Base-by-base conservation (phyloP, 1,140 invertebrate species). In the Galleria mellonella region DNA sequence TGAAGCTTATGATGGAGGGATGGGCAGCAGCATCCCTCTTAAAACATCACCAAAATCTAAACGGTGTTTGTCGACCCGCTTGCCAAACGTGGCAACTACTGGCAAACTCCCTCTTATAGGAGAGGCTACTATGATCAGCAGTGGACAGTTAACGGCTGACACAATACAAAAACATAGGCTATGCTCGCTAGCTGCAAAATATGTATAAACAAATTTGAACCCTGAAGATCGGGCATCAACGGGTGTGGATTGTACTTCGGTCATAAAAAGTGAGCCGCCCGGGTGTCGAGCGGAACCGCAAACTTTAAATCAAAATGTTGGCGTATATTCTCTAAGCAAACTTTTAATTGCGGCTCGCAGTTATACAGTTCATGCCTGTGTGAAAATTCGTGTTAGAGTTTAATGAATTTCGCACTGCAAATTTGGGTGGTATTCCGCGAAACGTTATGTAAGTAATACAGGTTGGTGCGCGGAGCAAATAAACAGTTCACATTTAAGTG, bases 301-400 rank as follows among this genome's bases (percentile, higher is more conserved):
- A 76, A 79, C 61, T 74, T 67, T 74, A 72, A 71, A 76, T 72
- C 66, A 68, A 71, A 79, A 71, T 59, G 57, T 68, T 64, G 51
- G 47, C 54, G 51, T 62, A 66, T 67, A 62, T 63, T 66, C 62
- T 50, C 44, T 55, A 51, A 54, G 35, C 49, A 49, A 81, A 77
- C 68, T 78, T 78, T 78, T 76, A 76, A 82, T 78, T 82, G 74
- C 64, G 73, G 65, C 55, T 56, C 52, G 70, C 57, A 47, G 60
- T 71, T 72, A 69, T 68, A 69, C 62, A 63, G 62, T 60, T 54
- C 46, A 57, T 51, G 60, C 56, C 52, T 61, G 47, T 62, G 51
- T 47, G 62, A 62, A 68, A 72, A 71, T 57, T 71, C 63, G 59
- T 73, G 69, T 71, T 65, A 50, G 61, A 70, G 61, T 75, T 75